phyloP scores from a whole-genome alignment of 2,888 invertebrate genomes.

The Lycaena phlaeas region DNA sequence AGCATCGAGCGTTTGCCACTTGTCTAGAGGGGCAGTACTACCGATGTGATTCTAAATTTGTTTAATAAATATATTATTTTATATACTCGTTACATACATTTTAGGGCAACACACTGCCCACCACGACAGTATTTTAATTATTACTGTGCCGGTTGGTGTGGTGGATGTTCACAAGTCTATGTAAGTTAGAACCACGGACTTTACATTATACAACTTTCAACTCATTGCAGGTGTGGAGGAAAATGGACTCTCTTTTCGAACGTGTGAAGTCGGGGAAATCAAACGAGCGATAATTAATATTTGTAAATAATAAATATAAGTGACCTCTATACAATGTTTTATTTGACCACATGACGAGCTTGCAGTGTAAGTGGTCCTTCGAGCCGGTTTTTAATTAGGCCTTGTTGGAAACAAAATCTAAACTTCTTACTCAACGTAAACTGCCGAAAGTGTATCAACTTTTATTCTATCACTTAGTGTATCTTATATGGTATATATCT shows the following conservation, averaged over 20 bases:
- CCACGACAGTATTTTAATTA: not conserved
- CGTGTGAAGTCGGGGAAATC: constrained; percentile 23
- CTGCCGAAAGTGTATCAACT: too few relatives aligned
- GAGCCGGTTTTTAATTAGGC: not conserved
- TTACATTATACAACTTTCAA: constrained; percentile 11
- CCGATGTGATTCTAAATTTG: too few relatives aligned
- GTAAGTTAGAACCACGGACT: too few relatives aligned
- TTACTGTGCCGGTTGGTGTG: not conserved
- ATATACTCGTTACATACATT: too few relatives aligned
- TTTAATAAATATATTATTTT: too few relatives aligned
- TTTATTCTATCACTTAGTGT: too few relatives aligned
- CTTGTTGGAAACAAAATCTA: not conserved
- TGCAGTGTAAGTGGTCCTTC: not conserved
- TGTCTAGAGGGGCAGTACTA: too few relatives aligned
- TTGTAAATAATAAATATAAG: not conserved
- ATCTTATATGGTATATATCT: too few relatives aligned
- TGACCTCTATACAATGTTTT: not conserved
- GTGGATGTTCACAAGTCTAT: not conserved
- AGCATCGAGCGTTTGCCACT: too few relatives aligned
- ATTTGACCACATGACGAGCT: not conserved
- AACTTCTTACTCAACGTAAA: not conserved
- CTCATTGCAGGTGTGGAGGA: constrained; percentile 69
- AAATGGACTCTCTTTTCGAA: constrained; percentile 68
- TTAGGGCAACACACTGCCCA: too few relatives aligned
- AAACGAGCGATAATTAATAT: too few relatives aligned